Conservation (phyloP, 1,140 invertebrate species). For the Stegodyphus dumicola region DNA sequence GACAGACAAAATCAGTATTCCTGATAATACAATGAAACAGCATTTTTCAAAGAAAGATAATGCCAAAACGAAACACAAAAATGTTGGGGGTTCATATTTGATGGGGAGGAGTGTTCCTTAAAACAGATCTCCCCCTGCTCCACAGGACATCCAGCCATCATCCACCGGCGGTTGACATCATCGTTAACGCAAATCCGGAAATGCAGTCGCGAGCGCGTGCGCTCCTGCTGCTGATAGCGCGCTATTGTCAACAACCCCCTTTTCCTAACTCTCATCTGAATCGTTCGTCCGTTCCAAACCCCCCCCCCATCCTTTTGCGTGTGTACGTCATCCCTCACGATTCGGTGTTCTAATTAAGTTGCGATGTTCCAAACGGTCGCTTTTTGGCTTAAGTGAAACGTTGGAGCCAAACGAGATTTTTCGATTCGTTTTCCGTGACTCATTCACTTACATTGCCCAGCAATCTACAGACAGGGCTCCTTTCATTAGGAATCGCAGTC, state of each 20-base stretch:
- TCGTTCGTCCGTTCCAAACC: not conserved
- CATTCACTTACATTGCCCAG: not conserved
- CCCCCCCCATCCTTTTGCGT: not conserved
- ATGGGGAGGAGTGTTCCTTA: too few species aligned
- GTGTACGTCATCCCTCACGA: slow-evolving; percentile 8
- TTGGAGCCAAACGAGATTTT: too few species aligned
- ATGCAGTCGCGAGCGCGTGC: not conserved
- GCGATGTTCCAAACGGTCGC: slow-evolving; percentile 42
- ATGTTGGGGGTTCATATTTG: too few species aligned
- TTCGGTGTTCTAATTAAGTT: slow-evolving; percentile 41
- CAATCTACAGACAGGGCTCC: too few species aligned
- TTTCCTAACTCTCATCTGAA: not conserved
- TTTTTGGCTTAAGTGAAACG: slow-evolving; percentile 34
- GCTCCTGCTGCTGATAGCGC: not conserved
- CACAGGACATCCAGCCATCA: not conserved
- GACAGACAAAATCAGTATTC: too few species aligned
- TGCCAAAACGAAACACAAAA: too few species aligned
- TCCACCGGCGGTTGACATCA: slow-evolving; percentile 35
- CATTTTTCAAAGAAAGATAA: too few species aligned
- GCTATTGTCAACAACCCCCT: slow-evolving; percentile 24
- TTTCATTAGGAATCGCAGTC: too few species aligned
- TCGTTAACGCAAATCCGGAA: slow-evolving; percentile 23
- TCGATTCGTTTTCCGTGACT: not conserved
- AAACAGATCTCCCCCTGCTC: too few species aligned
- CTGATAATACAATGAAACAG: too few species aligned